A percentile compares a stretch with the other conserved stretches of the same genome.
Evolutionary conservation across 2,113 vertebrate genomes (phyloP).

Genomic region (Syngnathus typhle): DNA sequence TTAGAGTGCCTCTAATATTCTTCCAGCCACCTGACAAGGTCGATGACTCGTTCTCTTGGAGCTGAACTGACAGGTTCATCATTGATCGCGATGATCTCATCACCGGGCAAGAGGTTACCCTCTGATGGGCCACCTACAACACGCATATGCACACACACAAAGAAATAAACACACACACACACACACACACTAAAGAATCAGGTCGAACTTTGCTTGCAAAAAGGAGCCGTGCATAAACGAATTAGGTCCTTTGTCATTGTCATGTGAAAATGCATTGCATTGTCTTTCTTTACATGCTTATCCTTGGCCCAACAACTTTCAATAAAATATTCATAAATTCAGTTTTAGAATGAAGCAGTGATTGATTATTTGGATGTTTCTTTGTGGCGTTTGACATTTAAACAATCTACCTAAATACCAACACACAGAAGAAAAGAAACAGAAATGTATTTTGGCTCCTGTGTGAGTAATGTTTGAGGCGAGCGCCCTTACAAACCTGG

Average conservation of each 20-base stretch:
- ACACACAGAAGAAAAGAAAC: background rate
- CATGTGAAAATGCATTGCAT: background rate
- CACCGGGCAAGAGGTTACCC: conserved; percentile 89
- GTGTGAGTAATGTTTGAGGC: background rate
- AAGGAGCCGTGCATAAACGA: background rate
- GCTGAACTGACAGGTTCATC: conserved; percentile 89
- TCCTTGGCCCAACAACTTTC: background rate
- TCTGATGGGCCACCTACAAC: conserved; percentile 88
- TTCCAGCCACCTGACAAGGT: conserved; percentile 87
- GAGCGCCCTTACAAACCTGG: conserved; percentile 72
- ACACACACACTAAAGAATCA: background rate
- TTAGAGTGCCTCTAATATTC: background rate
- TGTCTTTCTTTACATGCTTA: background rate
- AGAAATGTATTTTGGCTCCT: background rate
- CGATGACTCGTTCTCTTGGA: conserved; percentile 93
- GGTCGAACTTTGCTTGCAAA: background rate
- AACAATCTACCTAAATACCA: conserved; percentile 10
- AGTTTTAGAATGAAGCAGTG: conserved; percentile 19
- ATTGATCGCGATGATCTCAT: conserved; percentile 98
- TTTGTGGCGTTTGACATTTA: conserved; percentile 18
- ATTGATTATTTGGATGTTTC: conserved; percentile 35
- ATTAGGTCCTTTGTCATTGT: background rate
- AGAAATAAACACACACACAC: conserved; percentile 10
- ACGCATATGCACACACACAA: conserved; percentile 16
- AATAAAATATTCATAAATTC: conserved; percentile 42